phyloP scores from a whole-genome alignment of 92 coral and sea anemone genomes.

The Porites lobata region DNA sequence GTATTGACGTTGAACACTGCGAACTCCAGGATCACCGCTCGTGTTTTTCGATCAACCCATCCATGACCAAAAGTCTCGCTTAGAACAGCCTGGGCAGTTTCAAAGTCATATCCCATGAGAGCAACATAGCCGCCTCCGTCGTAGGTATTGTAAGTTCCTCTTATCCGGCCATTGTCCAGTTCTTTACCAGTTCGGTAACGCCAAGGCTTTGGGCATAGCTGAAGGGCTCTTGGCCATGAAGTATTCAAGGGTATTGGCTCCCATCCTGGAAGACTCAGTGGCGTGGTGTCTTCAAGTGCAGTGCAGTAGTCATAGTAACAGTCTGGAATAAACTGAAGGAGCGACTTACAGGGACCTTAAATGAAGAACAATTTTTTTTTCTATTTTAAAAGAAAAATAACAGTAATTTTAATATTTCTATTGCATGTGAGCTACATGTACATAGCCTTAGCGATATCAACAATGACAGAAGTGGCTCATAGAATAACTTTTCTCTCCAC shows the following conservation, averaged over 20 bases:
- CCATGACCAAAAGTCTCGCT: conserved; percentile 32
- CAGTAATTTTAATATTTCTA: too few species aligned
- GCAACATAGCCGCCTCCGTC: conserved; percentile 65
- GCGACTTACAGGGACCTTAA: conserved; percentile 9
- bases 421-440: too few species aligned
- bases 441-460: too few species aligned
- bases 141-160: conserved; percentile 22
- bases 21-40: conserved; percentile 61
- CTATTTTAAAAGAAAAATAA: not conserved
- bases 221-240: conserved; percentile 36
- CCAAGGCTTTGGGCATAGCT: conserved; percentile 65
- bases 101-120: conserved; percentile 49
- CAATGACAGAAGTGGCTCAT: too few species aligned
- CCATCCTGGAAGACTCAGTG: conserved; percentile 62
- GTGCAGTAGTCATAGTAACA: conserved; percentile 40
- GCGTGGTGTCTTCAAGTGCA: conserved; percentile 20
- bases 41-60: conserved; percentile 64
- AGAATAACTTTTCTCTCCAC: too few species aligned
- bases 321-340: not conserved
- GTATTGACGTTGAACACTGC: conserved; percentile 57
- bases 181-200: conserved; percentile 30
- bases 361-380: too few species aligned
- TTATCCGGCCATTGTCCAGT: conserved; percentile 3
- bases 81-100: conserved; percentile 45
- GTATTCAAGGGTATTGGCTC: conserved; percentile 29